Percentiles rank a stretch among this genome's conserved stretches.
Evolutionary conservation across 2,113 vertebrate genomes (phyloP).

Genomic region (Syrrhaptes paradoxus): DNA sequence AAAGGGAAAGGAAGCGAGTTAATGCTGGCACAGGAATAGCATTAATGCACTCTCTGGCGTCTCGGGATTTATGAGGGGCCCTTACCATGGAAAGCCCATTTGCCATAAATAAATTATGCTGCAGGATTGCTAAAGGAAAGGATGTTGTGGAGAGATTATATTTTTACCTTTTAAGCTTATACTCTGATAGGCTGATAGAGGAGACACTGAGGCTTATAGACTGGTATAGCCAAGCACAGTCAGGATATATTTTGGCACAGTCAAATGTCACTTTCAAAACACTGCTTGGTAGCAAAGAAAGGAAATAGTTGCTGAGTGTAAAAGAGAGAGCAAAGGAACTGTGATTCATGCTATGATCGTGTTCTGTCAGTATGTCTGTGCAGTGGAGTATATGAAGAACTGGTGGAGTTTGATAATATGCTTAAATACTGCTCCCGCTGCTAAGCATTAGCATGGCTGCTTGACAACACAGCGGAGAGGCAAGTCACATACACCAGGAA

Average conservation of each 20-base stretch:
- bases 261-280: conserved; percentile 11
- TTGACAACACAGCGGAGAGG: conserved; percentile 42
- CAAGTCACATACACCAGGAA: background rate
- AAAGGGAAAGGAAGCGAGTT: background rate
- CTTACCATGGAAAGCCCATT: background rate
- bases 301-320: conserved; percentile 10
- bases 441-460: conserved; percentile 44
- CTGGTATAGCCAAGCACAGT: background rate
- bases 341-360: background rate
- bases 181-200: background rate
- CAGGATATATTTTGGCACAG: background rate
- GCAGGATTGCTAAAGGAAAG: background rate
- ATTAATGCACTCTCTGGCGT: background rate
- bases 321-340: conserved; percentile 31
- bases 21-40: background rate
- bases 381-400: conserved; percentile 44
- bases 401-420: conserved; percentile 57
- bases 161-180: background rate
- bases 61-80: background rate
- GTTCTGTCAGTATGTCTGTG: conserved; percentile 16
- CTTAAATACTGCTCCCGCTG: conserved; percentile 31
- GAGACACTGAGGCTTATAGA: background rate
- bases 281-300: conserved; percentile 9
- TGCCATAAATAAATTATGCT: background rate
- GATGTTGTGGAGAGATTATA: background rate